Evolutionary conservation across 2,113 vertebrate species (phyloP).

Genomic region (Gasterosteus nipponicus): DNA sequence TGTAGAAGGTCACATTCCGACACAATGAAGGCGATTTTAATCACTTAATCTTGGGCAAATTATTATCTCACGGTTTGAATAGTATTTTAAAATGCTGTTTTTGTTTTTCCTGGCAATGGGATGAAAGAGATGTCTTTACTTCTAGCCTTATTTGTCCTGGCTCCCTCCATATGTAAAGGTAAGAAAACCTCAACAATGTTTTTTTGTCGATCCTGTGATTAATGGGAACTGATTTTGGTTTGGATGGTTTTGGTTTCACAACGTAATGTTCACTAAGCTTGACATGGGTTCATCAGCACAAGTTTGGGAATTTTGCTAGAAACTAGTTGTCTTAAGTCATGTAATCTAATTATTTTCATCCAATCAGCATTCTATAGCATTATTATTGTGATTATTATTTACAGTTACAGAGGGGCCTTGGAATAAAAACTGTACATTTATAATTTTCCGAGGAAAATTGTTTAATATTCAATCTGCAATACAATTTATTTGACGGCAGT

Average conservation of each 20-base stretch:
- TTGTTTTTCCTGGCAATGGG: not conserved
- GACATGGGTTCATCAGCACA: not conserved
- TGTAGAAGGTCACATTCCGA: not conserved
- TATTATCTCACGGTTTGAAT: not conserved
- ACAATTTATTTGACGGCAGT: too few relatives aligned
- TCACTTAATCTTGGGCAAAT: not conserved
- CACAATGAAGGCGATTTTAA: not conserved
- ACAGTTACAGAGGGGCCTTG: not conserved
- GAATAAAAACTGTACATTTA: not conserved
- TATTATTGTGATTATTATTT: slow-evolving; percentile 1
- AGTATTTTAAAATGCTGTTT: not conserved
- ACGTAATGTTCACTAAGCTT: not conserved
- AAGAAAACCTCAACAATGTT: slow-evolving; percentile 9
- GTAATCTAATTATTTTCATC: not conserved
- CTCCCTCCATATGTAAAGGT: slow-evolving; percentile 39
- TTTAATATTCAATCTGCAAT: too few relatives aligned
- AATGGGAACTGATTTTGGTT: slow-evolving; percentile 1
- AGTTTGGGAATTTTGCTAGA: not conserved
- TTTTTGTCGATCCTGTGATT: not conserved
- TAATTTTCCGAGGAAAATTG: too few relatives aligned
- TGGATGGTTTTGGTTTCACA: slow-evolving; percentile 36
- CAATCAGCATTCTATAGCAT: not conserved
- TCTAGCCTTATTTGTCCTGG: not conserved
- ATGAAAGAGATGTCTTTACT: slow-evolving; percentile 40
- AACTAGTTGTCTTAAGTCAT: not conserved